Evolutionary conservation across 2,797 vertebrate genomes (phyloP).

Genomic region (Falco novaeseelandiae): DNA sequence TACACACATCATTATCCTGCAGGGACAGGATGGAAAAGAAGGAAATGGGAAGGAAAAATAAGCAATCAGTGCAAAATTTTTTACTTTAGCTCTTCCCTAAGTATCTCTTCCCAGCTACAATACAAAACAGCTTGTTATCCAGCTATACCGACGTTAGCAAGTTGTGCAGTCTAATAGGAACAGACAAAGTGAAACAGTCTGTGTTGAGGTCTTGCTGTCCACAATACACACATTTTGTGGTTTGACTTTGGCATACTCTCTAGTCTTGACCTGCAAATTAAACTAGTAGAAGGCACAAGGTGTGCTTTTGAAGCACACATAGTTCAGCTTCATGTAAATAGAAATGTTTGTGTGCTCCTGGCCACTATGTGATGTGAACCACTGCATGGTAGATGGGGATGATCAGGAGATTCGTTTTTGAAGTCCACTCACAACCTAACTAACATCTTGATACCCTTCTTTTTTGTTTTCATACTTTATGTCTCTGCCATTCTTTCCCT

Average conservation of each 20-base stretch:
- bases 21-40: no score
- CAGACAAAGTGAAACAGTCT: background rate
- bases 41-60: background rate
- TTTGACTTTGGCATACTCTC: background rate
- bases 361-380: background rate
- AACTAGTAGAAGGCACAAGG: background rate
- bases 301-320: background rate
- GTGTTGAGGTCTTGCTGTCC: background rate
- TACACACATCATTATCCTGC: background rate
- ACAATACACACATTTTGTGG: background rate
- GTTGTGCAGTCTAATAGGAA: background rate
- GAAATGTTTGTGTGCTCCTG: background rate
- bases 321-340: background rate
- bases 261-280: background rate
- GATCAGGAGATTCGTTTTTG: background rate
- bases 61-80: background rate
- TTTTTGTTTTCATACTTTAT: background rate
- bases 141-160: background rate
- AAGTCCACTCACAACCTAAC: background rate
- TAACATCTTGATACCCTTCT: background rate
- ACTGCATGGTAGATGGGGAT: accelerated
- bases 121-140: background rate
- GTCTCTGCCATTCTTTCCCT: background rate
- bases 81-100: background rate
- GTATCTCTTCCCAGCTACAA: background rate